Percentiles rank a stretch among this genome's conserved stretches.
These are phyloP conservation scores for Seira ritae DNA, from an alignment of 2,888 invertebrate genomes.

Conservation along the genomic window DNA sequence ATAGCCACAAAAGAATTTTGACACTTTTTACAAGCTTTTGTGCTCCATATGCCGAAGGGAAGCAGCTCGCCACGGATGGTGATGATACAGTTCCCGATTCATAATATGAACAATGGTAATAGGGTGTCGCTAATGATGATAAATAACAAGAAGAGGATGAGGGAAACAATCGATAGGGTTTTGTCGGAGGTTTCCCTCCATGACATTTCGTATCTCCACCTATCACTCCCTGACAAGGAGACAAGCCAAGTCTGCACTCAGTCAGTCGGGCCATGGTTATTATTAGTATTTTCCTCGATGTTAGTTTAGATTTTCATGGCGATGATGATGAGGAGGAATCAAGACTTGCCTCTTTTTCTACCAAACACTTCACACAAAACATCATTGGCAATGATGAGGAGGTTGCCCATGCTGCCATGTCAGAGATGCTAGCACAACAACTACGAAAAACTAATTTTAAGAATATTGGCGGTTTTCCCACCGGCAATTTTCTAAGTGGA, in stretches of 20 bases:
- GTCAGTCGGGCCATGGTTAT: slow-evolving; percentile 50
- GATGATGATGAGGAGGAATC: too few species aligned
- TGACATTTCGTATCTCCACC: slow-evolving; percentile 32
- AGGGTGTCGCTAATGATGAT: background rate
- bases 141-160: slow-evolving; percentile 10
- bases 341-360: slow-evolving; percentile 22
- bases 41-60: too few species aligned
- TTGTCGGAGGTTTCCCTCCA: slow-evolving; percentile 46
- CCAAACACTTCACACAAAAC: slow-evolving; percentile 40
- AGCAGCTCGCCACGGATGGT: slow-evolving; percentile 6
- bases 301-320: too few species aligned
- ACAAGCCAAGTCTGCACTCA: slow-evolving; percentile 36
- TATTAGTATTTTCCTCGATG: slow-evolving; percentile 49
- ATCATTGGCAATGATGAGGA: slow-evolving; percentile 43
- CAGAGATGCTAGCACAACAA: background rate
- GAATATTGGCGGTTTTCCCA: too few species aligned
- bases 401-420: slow-evolving; percentile 12
- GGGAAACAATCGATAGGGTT: slow-evolving; percentile 38
- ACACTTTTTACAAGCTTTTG: too few species aligned
- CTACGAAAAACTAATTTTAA: too few species aligned
- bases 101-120: too few species aligned
- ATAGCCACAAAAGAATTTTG: slow-evolving; percentile 54
- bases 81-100: background rate
- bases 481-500: too few species aligned
- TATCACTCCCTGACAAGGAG: background rate